Evolutionary conservation across 2,888 invertebrate species (phyloP).

Genomic region (Steinernema scapterisci): DNA sequence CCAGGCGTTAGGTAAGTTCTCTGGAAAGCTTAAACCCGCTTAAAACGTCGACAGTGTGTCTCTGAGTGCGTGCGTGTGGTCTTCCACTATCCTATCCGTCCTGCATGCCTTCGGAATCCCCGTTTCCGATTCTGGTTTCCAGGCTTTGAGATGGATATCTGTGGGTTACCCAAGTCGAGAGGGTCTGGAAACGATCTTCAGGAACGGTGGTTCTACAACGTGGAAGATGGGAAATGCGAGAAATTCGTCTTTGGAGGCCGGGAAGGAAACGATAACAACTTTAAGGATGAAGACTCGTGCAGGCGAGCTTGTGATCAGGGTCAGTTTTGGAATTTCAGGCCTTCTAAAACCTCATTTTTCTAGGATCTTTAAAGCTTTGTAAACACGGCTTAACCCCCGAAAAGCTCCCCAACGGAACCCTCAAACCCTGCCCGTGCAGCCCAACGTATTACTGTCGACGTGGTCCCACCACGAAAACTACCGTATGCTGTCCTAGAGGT

Average conservation of each 20-base stretch:
- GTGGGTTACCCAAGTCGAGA: neutral
- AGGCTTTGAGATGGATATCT: neutral
- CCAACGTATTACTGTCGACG: neutral
- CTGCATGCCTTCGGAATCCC: neutral
- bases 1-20: slow-evolving; percentile 49
- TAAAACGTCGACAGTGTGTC: slow-evolving; percentile 30
- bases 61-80: neutral
- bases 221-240: slow-evolving; percentile 41
- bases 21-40: neutral
- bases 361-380: slow-evolving; percentile 21
- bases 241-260: slow-evolving; percentile 39
- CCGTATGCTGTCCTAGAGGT: slow-evolving; percentile 26
- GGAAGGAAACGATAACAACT: slow-evolving; percentile 46
- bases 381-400: neutral
- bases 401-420: neutral
- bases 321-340: slow-evolving; percentile 37
- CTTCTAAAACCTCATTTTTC: slow-evolving; percentile 48
- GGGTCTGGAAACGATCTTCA: slow-evolving; percentile 36
- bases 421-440: neutral
- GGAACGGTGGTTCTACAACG: slow-evolving; percentile 55
- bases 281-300: slow-evolving; percentile 36
- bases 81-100: neutral
- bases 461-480: neutral
- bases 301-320: slow-evolving; percentile 42
- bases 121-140: neutral